phyloP scores from a whole-genome alignment of 2,797 vertebrate genomes.

The Pangasius mekongensis region DNA sequence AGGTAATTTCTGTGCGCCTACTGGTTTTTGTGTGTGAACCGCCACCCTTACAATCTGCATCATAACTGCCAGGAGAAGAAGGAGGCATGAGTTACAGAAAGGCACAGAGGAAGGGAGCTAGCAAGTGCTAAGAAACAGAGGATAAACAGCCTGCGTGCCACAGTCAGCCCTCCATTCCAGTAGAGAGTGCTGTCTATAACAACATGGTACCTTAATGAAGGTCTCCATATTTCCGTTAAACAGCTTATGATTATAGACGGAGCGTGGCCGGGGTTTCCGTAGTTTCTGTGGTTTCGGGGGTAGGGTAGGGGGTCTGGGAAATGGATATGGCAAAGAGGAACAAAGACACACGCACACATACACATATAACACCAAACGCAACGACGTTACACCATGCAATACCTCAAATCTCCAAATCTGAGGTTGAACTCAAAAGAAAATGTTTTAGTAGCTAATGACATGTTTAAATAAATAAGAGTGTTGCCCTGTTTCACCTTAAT shows the following conservation, averaged over 20 bases:
- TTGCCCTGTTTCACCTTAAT: neutral
- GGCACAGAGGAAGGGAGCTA: slow-evolving; percentile 61
- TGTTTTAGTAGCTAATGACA: slow-evolving; percentile 35
- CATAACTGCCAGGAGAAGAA: slow-evolving; percentile 60
- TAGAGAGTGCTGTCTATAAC: slow-evolving; percentile 69
- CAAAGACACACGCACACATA: slow-evolving; percentile 56
- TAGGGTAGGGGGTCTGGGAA: slow-evolving; percentile 95
- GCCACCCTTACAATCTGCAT: slow-evolving; percentile 57
- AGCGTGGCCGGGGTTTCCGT: slow-evolving; percentile 98
- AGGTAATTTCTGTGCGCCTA: neutral
- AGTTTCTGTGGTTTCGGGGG: slow-evolving; percentile 99
- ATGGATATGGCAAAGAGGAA: slow-evolving; percentile 72
- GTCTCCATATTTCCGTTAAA: slow-evolving; percentile 99
- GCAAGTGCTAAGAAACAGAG: slow-evolving; percentile 53
- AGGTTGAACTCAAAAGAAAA: neutral
- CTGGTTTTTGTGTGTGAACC: slow-evolving; percentile 3
- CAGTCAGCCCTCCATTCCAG: slow-evolving; percentile 77
- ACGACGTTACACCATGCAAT: slow-evolving; percentile 40
- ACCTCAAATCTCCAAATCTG: neutral
- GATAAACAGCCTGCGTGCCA: slow-evolving; percentile 67
- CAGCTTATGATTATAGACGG: slow-evolving; percentile 98
- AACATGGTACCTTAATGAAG: slow-evolving; percentile 94
- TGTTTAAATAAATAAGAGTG: slow-evolving; percentile 35
- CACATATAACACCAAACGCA: slow-evolving; percentile 35
- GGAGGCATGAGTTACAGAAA: slow-evolving; percentile 63